Evolutionary conservation across 1,140 invertebrate species (phyloP).

Genomic region (Pentalonia nigronervosa): DNA sequence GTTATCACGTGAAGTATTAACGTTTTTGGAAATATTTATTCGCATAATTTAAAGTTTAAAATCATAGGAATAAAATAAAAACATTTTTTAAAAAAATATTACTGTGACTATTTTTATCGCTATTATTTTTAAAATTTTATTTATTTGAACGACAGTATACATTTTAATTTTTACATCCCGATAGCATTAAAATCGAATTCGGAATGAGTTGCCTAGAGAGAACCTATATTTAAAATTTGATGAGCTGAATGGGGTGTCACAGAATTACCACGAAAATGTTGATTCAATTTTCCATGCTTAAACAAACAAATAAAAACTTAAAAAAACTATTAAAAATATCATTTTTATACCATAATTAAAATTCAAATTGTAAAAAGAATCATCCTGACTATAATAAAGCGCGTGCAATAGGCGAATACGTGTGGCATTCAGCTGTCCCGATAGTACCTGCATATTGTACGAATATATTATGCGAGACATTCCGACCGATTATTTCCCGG

Average conservation of each 20-base stretch:
- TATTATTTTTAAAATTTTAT: neutral
- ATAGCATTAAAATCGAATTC: neutral
- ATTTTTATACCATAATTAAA: neutral
- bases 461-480: neutral
- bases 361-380: neutral
- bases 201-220: neutral
- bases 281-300: neutral
- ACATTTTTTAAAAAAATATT: too few relatives aligned
- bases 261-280: neutral
- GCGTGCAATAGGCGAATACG: neutral
- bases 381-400: neutral
- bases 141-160: neutral
- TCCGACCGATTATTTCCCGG: neutral
- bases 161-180: neutral
- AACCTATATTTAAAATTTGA: too few relatives aligned
- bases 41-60: too few relatives aligned
- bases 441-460: neutral
- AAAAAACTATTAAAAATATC: neutral
- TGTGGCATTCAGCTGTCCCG: neutral
- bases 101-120: neutral
- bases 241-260: neutral
- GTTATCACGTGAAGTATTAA: too few relatives aligned
- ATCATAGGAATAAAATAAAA: too few relatives aligned
- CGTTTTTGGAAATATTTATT: too few relatives aligned
- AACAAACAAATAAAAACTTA: neutral